A percentile compares a stretch with the other conserved stretches of the same genome.
Evolutionary conservation across 2,888 invertebrate genomes (phyloP).

Genomic region (Drosophila setosimentum): DNA sequence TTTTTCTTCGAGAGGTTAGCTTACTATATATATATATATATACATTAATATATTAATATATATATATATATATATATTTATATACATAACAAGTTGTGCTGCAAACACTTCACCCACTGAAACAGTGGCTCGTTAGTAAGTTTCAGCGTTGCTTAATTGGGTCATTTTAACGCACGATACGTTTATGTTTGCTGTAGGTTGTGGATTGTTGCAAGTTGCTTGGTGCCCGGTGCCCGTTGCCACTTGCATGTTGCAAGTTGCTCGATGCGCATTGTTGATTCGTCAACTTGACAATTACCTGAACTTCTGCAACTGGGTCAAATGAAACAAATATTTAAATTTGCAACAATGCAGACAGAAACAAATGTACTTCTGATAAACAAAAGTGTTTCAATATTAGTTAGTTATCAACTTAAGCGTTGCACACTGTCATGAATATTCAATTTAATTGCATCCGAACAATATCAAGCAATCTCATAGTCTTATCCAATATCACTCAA

Average conservation of each 20-base stretch:
- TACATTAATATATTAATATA: neutral
- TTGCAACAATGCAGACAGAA: neutral
- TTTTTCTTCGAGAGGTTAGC: neutral
- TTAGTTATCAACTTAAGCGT: neutral
- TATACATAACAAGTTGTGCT: neutral
- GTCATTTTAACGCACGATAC: constrained; percentile 39
- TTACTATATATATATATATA: neutral
- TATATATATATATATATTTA: neutral
- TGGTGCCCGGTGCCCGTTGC: constrained; percentile 4
- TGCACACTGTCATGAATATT: neutral
- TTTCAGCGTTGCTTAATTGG: constrained; percentile 34
- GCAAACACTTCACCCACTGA: neutral
- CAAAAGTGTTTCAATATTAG: neutral
- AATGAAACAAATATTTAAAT: neutral
- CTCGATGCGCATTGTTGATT: constrained; percentile 48
- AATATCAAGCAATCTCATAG: no score
- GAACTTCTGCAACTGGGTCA: constrained; percentile 13
- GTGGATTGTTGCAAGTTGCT: constrained; percentile 9
- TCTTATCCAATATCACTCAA: neutral
- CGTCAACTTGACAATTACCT: constrained; percentile 35
- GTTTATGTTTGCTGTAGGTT: constrained; percentile 18
- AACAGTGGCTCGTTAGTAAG: neutral
- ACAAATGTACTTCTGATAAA: neutral
- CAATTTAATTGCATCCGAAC: neutral
- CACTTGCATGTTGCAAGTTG: constrained; percentile 1